Percentiles rank a stretch among this genome's conserved stretches.
Conservation (phyloP, 2,888 invertebrate genomes). For the Phalangium opilio region DNA sequence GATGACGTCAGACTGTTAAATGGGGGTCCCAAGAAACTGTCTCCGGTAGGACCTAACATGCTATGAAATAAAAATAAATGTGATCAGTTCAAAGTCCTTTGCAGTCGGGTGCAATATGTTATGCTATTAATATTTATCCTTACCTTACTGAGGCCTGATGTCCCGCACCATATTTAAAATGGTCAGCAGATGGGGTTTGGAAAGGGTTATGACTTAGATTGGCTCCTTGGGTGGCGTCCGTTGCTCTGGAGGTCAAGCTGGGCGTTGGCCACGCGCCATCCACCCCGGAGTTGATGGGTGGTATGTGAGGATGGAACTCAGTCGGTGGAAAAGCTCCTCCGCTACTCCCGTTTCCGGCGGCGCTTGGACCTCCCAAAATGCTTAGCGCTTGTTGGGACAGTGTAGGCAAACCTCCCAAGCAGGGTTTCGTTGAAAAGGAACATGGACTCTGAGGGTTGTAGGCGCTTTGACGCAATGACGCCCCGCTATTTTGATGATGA, state of each 20-base stretch:
- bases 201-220: constrained; percentile 5
- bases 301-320: constrained; percentile 10
- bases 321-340: not conserved
- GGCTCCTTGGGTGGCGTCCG: not conserved
- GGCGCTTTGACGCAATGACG: too few species aligned
- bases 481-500: too few species aligned
- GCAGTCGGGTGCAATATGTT: too few species aligned
- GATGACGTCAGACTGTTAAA: constrained; percentile 6
- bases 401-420: too few species aligned
- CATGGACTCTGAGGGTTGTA: too few species aligned
- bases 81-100: not conserved
- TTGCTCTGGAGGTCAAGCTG: not conserved
- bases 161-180: constrained; percentile 9
- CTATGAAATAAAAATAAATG: constrained; percentile 2
- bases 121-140: too few species aligned
- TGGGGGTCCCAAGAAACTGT: constrained; percentile 5
- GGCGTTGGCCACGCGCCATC: constrained; percentile 6
- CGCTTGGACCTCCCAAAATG: not conserved
- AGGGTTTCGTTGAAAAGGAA: too few species aligned
- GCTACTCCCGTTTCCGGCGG: not conserved
- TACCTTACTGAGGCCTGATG: too few species aligned
- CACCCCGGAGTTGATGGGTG: constrained; percentile 4
- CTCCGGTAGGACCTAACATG: constrained; percentile 11
- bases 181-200: constrained; percentile 7
- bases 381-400: not conserved